Base-by-base conservation (phyloP, 1,140 invertebrate species). In the Coenobita brevimanus region DNA sequence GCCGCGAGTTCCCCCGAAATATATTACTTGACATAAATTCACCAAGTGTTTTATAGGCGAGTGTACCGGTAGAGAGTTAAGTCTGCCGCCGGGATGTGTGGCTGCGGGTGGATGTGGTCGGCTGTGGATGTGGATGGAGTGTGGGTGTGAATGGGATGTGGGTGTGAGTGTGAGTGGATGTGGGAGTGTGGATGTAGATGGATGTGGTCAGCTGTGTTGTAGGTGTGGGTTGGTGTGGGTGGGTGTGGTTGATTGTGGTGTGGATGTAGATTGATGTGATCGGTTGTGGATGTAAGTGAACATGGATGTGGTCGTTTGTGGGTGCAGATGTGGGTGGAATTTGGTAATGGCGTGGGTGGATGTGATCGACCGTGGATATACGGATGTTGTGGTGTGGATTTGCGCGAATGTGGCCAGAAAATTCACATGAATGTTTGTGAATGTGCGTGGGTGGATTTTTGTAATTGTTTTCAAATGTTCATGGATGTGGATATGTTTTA, bases 1-100 rank as follows among this genome's bases (percentile, higher is more conserved):
- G 43, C 75, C 62, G 36, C 50, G 84, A 75, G 71, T 76, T 86
- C 60, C 84, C 84, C 67, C 43, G 50, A 50, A 80, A 86, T 86
- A 79, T 86, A 86, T 86, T 86, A 46, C 84, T 80, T 86, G 54
- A 79, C 84, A 64, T 86, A 86, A 86, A 75, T 86, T 86, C 41
- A 10, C 36, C 33, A 62, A 46, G 84, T 86, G 73, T 78, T 86
- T 86, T 86, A 79, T 69, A 78, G 75, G 84, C 60, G 62, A 78
- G 60, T 78, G 84, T 86, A 86, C 73, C 84, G 62, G 54, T 57
- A 60, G 83, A 50, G 73, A 67, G 83, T 73, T 73, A 83, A 84
- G 82, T 75, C 50, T 84, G 50, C 6, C 30, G 60, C 43, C 17
- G 27, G 79, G 60, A 38, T 41, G 41, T 82, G 36, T 82, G 79